A percentile compares a stretch with the other conserved stretches of the same genome.
phyloP scores from a whole-genome alignment of 2,888 invertebrate genomes.

The Aphrophora alni region DNA sequence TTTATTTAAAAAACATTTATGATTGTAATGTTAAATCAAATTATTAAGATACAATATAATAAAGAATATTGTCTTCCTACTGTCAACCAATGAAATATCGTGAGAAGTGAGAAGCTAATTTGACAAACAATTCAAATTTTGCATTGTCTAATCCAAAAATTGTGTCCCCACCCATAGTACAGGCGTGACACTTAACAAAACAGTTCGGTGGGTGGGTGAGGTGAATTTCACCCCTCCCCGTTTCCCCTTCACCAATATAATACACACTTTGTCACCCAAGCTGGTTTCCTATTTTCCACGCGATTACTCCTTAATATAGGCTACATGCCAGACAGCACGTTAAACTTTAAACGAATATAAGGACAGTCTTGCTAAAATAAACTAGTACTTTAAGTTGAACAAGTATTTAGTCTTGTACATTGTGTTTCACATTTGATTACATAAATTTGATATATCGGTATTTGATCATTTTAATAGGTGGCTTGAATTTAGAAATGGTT shows the following conservation, averaged over 20 bases:
- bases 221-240: not conserved
- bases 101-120: not conserved
- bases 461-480: too few species aligned
- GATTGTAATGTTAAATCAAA: too few species aligned
- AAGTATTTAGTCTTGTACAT: too few species aligned
- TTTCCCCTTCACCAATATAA: not conserved
- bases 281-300: conserved; percentile 9
- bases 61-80: too few species aligned
- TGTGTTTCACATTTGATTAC: too few species aligned
- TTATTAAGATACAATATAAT: too few species aligned
- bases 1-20: too few species aligned
- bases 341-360: conserved; percentile 9
- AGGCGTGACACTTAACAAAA: not conserved
- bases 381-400: not conserved
- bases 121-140: not conserved
- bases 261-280: conserved; percentile 9
- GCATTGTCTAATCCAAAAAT: not conserved
- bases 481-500: too few species aligned
- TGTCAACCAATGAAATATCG: not conserved
- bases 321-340: conserved; percentile 6
- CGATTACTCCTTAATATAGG: conserved; percentile 9
- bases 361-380: not conserved
- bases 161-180: not conserved
- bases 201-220: not conserved
- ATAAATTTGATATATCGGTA: too few species aligned